Evolutionary conservation across 1,140 invertebrate genomes (phyloP).

Genomic region (Drosophila ogumai): DNA sequence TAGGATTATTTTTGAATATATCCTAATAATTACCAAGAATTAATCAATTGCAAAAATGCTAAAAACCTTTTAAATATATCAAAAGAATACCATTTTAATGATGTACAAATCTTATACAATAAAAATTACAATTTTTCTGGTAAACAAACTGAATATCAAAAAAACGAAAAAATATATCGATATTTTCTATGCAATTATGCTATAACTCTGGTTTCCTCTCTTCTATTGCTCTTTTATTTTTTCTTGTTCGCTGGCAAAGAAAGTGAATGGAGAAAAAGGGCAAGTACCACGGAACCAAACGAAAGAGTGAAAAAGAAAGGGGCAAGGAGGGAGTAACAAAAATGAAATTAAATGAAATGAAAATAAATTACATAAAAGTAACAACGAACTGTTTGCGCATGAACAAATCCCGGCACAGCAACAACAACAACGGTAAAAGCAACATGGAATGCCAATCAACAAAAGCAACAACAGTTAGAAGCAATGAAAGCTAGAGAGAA

Average conservation of each 20-base stretch:
- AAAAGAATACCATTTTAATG: too few relatives aligned
- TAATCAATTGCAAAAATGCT: too few relatives aligned
- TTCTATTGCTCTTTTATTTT: not conserved
- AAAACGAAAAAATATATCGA: not conserved
- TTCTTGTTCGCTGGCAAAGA: conserved; percentile 51
- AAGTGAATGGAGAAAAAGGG: conserved; percentile 68
- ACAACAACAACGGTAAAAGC: conserved; percentile 13
- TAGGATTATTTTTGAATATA: too few relatives aligned
- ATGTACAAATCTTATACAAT: too few relatives aligned
- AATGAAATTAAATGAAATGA: conserved; percentile 66
- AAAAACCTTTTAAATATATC: too few relatives aligned
- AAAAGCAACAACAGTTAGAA: conserved; percentile 47
- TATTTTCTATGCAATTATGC: conserved; percentile 13
- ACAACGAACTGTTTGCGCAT: conserved; percentile 71
- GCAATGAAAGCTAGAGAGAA: conserved; percentile 34
- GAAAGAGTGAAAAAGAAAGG: conserved; percentile 42
- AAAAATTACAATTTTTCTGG: too few relatives aligned
- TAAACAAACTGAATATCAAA: too few relatives aligned
- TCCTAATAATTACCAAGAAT: too few relatives aligned
- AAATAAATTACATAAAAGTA: conserved; percentile 82
- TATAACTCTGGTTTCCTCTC: conserved; percentile 11
- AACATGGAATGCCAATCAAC: conserved; percentile 52
- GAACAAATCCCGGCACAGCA: conserved; percentile 39
- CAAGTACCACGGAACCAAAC: conserved; percentile 35
- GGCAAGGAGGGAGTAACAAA: conserved; percentile 11